Percentiles rank a stretch among this genome's conserved stretches.
phyloP scores from a whole-genome alignment of 2,888 invertebrate species.

The Norana najaformis region DNA sequence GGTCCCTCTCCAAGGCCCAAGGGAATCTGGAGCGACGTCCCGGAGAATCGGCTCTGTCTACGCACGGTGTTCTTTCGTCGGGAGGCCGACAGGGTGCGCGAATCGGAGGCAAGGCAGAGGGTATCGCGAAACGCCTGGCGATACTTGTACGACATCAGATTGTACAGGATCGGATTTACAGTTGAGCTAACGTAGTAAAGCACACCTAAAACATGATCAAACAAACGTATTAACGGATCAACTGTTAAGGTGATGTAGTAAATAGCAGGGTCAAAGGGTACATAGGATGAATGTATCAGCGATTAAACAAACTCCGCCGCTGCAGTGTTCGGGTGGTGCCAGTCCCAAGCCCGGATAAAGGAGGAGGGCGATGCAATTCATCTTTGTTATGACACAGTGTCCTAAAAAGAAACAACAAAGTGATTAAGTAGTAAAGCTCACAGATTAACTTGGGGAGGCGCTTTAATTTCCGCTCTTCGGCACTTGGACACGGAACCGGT shows the following conservation, averaged over 20 bases:
- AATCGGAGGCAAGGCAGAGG: constrained; percentile 47
- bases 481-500: too few relatives aligned
- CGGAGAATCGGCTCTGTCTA: background rate
- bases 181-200: constrained; percentile 86
- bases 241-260: background rate
- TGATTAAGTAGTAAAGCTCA: too few relatives aligned
- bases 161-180: constrained; percentile 89
- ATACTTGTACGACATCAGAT: constrained; percentile 91
- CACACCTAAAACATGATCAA: constrained; percentile 25
- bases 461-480: too few relatives aligned
- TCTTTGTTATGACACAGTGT: too few relatives aligned
- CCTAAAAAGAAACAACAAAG: too few relatives aligned
- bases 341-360: too few relatives aligned
- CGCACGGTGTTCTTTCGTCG: background rate
- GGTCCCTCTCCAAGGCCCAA: background rate
- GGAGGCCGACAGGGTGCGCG: background rate
- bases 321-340: too few relatives aligned
- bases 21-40: background rate
- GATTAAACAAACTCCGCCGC: too few relatives aligned
- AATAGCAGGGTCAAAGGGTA: too few relatives aligned
- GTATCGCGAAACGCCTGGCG: constrained; percentile 83
- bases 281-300: too few relatives aligned
- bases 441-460: too few relatives aligned
- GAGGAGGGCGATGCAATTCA: too few relatives aligned
- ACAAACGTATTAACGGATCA: background rate